A percentile compares a stretch with the other conserved stretches of the same genome.
These are phyloP conservation scores for Cryptosula pallasiana DNA, from an alignment of 2,888 invertebrate species.

Conservation along the genomic window DNA sequence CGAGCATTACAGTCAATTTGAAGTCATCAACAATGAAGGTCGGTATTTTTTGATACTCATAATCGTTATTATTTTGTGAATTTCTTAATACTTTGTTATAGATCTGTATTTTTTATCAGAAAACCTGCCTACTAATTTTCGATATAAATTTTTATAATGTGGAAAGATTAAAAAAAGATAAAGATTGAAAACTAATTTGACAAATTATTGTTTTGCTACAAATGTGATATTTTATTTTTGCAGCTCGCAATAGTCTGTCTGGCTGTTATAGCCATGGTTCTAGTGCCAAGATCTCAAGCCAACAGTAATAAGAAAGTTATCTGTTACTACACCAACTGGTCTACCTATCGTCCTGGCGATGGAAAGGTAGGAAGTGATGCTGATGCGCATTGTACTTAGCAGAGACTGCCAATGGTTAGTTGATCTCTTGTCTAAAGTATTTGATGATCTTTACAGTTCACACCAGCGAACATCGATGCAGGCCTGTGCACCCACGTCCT, in stretches of 20 bases:
- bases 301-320: conserved; percentile 27
- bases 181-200: too few relatives aligned
- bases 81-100: too few relatives aligned
- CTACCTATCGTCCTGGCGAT: conserved; percentile 84
- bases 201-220: too few relatives aligned
- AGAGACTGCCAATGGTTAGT: too few relatives aligned
- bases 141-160: too few relatives aligned
- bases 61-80: too few relatives aligned
- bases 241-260: neutral
- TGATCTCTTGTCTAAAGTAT: too few relatives aligned
- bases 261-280: neutral
- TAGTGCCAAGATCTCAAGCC: neutral
- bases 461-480: conserved; percentile 69
- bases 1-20: neutral
- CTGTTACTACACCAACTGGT: conserved; percentile 98
- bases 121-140: too few relatives aligned
- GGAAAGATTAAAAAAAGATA: too few relatives aligned
- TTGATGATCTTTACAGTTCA: neutral
- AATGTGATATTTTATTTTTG: neutral
- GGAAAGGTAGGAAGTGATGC: conserved; percentile 56
- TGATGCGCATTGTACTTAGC: too few relatives aligned
- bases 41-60: too few relatives aligned
- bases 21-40: neutral
- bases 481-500: conserved; percentile 79
- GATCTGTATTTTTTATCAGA: too few relatives aligned